phyloP scores from a whole-genome alignment of 2,113 vertebrate genomes.

The Chaetodon auriga region DNA sequence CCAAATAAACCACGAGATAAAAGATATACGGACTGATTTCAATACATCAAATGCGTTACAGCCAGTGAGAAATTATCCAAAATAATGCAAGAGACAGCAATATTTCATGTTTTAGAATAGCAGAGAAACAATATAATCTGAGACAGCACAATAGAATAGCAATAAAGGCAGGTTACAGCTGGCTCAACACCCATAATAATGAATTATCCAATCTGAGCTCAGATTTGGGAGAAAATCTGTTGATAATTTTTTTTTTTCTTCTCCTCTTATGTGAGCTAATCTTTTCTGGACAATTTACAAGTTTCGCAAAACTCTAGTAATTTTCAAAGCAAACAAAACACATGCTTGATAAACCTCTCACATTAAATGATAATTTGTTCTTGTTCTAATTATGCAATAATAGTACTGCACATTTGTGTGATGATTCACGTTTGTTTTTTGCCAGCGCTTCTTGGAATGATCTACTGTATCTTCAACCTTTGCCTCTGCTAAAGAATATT shows the following conservation, averaged over 20 bases:
- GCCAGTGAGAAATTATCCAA: background rate
- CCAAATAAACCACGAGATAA: background rate
- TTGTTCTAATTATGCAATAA: constrained; percentile 16
- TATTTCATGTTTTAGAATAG: constrained; percentile 6
- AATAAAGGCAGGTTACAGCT: constrained; percentile 62
- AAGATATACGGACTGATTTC: background rate
- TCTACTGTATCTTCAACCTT: constrained; percentile 24
- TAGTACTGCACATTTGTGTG: constrained; percentile 17
- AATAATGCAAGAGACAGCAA: constrained; percentile 8
- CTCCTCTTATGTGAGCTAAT: constrained; percentile 39
- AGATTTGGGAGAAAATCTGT: constrained; percentile 45
- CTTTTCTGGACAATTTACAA: constrained; percentile 44
- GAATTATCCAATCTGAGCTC: constrained; percentile 42
- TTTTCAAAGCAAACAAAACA: constrained; percentile 47
- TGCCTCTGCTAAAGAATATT: constrained; percentile 3
- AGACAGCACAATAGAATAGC: constrained; percentile 45
- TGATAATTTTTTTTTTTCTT: constrained; percentile 38
- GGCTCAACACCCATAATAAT: constrained; percentile 50
- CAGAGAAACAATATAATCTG: constrained; percentile 13
- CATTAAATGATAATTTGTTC: constrained; percentile 14
- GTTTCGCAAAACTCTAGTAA: constrained; percentile 1
- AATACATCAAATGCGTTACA: background rate
- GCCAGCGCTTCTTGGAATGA: constrained; percentile 48
- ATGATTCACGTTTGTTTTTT: constrained; percentile 33
- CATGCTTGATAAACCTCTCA: constrained; percentile 45